phyloP scores from a whole-genome alignment of 2,797 vertebrate genomes.

The Buceros bicornis region DNA sequence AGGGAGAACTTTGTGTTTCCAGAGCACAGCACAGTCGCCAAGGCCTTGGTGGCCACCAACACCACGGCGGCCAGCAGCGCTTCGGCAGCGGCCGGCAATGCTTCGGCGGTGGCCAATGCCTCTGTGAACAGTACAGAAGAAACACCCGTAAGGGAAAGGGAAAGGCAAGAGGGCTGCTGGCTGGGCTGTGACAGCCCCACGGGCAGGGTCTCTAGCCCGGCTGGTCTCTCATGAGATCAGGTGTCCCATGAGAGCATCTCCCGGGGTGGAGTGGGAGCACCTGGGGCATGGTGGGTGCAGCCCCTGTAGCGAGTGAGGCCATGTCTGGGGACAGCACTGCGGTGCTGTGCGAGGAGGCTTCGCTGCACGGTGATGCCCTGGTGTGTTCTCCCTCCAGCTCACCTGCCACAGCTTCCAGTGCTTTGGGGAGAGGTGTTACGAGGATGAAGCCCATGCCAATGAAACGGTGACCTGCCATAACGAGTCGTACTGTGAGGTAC shows the following conservation, averaged over 20 bases:
- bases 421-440: constrained; percentile 16
- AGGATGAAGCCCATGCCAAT: not conserved
- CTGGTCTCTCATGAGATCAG: not conserved
- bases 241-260: not conserved
- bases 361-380: not conserved
- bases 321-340: rapidly evolving
- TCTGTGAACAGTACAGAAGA: not conserved
- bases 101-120: not conserved
- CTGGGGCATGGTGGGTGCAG: rapidly evolving
- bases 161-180: not conserved
- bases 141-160: not conserved
- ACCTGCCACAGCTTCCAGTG: constrained; percentile 58
- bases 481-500: not conserved
- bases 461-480: not conserved
- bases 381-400: not conserved
- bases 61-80: not conserved
- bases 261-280: not conserved
- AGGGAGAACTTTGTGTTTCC: constrained; percentile 4
- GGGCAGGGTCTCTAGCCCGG: rapidly evolving
- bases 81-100: rapidly evolving
- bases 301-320: not conserved
- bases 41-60: not conserved
- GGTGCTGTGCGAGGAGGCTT: rapidly evolving
- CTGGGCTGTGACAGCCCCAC: rapidly evolving
- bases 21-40: not conserved